Conservation (phyloP, 2,888 invertebrate genomes). For the Margaritifera margaritifera region DNA sequence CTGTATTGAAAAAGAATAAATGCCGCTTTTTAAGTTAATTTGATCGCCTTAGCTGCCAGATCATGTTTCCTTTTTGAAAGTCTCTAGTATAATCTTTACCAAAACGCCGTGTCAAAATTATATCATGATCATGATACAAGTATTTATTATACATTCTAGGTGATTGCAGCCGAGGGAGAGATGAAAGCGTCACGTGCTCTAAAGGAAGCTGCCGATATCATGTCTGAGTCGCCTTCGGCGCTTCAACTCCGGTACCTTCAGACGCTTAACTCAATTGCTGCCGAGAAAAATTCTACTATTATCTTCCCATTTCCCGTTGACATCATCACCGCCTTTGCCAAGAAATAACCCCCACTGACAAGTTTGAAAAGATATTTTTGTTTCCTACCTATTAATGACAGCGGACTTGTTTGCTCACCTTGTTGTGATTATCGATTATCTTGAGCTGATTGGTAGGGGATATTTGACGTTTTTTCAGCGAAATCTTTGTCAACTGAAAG, state of each 20-base stretch:
- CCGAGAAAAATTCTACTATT: conserved; percentile 70
- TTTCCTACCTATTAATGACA: too few relatives aligned
- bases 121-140: neutral
- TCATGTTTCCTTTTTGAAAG: too few relatives aligned
- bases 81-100: neutral
- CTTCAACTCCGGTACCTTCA: conserved; percentile 76
- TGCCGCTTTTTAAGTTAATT: too few relatives aligned
- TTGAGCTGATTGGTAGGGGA: too few relatives aligned
- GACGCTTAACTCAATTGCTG: conserved; percentile 67
- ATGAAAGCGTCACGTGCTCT: conserved; percentile 83
- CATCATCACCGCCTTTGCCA: conserved; percentile 19
- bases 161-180: conserved; percentile 70
- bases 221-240: conserved; percentile 86
- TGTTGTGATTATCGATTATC: too few relatives aligned
- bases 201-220: conserved; percentile 90
- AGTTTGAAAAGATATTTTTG: too few relatives aligned
- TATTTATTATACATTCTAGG: conserved; percentile 71
- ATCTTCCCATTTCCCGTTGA: conserved; percentile 70
- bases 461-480: too few relatives aligned
- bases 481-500: too few relatives aligned
- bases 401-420: too few relatives aligned
- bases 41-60: too few relatives aligned
- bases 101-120: neutral
- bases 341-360: neutral
- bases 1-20: too few relatives aligned